phyloP scores from a whole-genome alignment of 2,888 invertebrate genomes.

The Mongoloraphidia duomilia region DNA sequence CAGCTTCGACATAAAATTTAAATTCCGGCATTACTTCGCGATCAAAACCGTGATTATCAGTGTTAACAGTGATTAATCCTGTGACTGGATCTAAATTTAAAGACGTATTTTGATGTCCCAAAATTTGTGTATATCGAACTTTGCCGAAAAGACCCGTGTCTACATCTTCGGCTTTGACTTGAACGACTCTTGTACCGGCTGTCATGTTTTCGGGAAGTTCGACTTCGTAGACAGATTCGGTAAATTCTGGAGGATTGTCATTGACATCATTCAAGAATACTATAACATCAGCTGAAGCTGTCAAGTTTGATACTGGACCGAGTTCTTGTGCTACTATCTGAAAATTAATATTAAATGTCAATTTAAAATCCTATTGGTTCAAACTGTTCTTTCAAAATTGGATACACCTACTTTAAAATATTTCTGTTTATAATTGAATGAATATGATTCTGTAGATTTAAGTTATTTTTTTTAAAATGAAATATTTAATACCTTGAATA shows the following conservation, averaged over 20 bases:
- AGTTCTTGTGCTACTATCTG: conserved; percentile 70
- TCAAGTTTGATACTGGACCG: conserved; percentile 58
- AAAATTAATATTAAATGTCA: conserved; percentile 19
- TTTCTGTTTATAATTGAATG: no score
- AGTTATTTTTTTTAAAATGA: background rate
- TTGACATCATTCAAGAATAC: conserved; percentile 75
- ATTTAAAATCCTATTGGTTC: conserved; percentile 2
- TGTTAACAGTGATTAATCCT: conserved; percentile 68
- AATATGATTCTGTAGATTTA: no score
- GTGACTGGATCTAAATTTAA: conserved; percentile 61
- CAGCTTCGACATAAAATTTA: conserved; percentile 70
- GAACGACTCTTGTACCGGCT: conserved; percentile 29
- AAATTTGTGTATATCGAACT: conserved; percentile 61
- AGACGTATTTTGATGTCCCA: conserved; percentile 64
- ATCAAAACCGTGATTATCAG: conserved; percentile 63
- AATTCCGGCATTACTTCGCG: conserved; percentile 65
- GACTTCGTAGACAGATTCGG: conserved; percentile 54
- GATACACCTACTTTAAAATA: no score
- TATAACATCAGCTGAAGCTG: conserved; percentile 58
- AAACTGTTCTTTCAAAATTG: no score
- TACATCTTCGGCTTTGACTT: conserved; percentile 65
- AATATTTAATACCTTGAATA: conserved; percentile 45
- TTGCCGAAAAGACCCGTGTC: conserved; percentile 67
- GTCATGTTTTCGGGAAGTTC: conserved; percentile 70
- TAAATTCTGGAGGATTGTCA: conserved; percentile 75